A percentile compares a stretch with the other conserved stretches of the same genome.
Conservation (phyloP, 2,797 vertebrate species). For the Hafferia zeledoni region DNA sequence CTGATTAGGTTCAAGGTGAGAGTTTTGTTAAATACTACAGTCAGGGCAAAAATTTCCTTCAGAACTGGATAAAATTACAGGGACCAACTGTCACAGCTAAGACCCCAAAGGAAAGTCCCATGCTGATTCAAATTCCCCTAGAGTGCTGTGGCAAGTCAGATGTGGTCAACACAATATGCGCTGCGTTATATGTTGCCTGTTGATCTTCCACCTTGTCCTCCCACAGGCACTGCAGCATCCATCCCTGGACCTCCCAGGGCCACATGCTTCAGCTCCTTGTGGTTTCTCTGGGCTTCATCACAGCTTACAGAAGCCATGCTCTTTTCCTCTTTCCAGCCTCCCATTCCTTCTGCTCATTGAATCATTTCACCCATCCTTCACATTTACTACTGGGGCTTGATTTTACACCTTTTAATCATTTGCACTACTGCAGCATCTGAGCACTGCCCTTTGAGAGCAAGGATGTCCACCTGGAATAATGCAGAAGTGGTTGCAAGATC, state of each 20-base stretch:
- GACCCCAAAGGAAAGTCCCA: not conserved
- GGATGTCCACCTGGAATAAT: not conserved
- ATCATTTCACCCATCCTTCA: not conserved
- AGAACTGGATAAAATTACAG: not conserved
- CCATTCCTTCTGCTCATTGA: not conserved
- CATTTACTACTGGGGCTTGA: not conserved
- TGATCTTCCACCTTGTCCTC: not conserved
- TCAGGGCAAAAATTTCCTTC: not conserved
- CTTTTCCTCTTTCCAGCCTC: not conserved
- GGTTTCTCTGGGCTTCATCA: not conserved
- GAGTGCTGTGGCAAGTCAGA: not conserved
- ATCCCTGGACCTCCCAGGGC: not conserved
- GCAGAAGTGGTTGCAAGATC: not conserved
- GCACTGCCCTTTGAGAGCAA: not conserved
- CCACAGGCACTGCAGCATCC: accelerated
- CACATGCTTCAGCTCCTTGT: not conserved
- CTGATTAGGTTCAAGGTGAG: not conserved
- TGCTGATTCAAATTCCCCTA: not conserved
- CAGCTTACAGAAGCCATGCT: not conserved
- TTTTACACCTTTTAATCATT: not conserved
- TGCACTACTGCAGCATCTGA: not conserved
- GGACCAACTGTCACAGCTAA: not conserved
- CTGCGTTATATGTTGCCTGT: accelerated
- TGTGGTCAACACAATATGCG: accelerated
- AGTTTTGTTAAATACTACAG: not conserved